phyloP scores from a whole-genome alignment of 1,140 invertebrate genomes.

The Pseudomyrmex gracilis region DNA sequence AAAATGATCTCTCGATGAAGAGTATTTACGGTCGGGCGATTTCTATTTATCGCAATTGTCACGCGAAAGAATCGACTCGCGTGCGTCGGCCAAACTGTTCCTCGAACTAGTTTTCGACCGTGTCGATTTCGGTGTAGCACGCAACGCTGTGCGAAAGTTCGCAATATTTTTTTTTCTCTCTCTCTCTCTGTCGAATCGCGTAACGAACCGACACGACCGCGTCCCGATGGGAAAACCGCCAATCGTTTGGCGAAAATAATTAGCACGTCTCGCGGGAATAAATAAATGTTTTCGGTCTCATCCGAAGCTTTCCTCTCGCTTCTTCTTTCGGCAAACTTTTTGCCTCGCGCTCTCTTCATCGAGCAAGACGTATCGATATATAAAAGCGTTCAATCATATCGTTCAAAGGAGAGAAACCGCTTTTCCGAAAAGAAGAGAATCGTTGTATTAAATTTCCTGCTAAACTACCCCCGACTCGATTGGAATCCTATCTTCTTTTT shows the following conservation, averaged over 20 bases:
- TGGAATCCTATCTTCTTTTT: constrained; percentile 13
- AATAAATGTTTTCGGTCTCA: not conserved
- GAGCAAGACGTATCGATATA: not conserved
- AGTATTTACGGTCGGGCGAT: not conserved
- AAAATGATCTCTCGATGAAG: not conserved
- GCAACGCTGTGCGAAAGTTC: constrained; percentile 19
- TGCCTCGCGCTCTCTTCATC: not conserved
- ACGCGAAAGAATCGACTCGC: not conserved
- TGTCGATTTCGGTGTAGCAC: constrained; percentile 4
- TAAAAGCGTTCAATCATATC: not conserved
- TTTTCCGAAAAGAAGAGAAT: not conserved
- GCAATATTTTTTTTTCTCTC: constrained; percentile 4
- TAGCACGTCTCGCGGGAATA: constrained; percentile 33
- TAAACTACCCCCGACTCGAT: not conserved
- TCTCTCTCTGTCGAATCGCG: constrained; percentile 3
- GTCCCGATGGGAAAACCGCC: constrained; percentile 54
- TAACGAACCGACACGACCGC: not conserved
- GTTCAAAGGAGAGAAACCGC: not conserved
- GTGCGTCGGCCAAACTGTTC: not conserved
- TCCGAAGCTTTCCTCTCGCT: not conserved
- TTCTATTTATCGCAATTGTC: constrained; percentile 18
- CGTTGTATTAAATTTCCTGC: constrained; percentile 20
- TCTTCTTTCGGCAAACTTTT: not conserved
- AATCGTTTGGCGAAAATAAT: constrained; percentile 67
- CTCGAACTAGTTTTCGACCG: not conserved